A percentile compares a stretch with the other conserved stretches of the same genome.
phyloP scores from a whole-genome alignment of 2,888 invertebrate species.

The Nemotelus nigrinus region DNA sequence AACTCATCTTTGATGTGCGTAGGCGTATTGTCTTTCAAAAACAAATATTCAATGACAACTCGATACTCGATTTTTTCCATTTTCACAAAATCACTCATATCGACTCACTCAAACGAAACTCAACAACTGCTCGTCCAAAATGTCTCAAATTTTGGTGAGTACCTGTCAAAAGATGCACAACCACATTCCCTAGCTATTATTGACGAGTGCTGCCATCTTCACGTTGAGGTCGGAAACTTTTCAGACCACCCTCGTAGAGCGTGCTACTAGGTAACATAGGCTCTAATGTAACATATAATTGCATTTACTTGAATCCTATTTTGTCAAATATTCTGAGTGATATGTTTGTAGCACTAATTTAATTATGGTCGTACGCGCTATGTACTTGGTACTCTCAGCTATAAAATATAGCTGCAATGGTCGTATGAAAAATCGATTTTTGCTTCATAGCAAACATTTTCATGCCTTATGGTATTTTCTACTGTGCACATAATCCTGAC shows the following conservation, averaged over 20 bases:
- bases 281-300: not conserved
- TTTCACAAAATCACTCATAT: conserved; percentile 46
- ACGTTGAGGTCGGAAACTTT: not conserved
- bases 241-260: not conserved
- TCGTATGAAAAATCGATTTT: too few relatives aligned
- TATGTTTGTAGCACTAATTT: too few relatives aligned
- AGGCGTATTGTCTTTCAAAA: conserved; percentile 27
- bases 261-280: not conserved
- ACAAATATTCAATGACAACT: conserved; percentile 9
- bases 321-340: too few relatives aligned
- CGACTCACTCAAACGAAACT: conserved; percentile 45
- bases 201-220: conserved; percentile 46
- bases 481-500: too few relatives aligned
- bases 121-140: conserved; percentile 48
- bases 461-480: too few relatives aligned
- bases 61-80: conserved; percentile 39
- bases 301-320: too few relatives aligned
- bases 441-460: too few relatives aligned
- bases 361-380: too few relatives aligned
- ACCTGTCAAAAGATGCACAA: conserved; percentile 17
- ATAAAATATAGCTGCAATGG: too few relatives aligned
- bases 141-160: conserved; percentile 49
- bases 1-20: conserved; percentile 21
- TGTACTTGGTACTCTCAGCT: too few relatives aligned
- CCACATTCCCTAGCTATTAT: conserved; percentile 44